Percentiles rank a stretch among this genome's conserved stretches.
Conservation (phyloP, 2,888 invertebrate genomes). For the Chloroclysta siterata region DNA sequence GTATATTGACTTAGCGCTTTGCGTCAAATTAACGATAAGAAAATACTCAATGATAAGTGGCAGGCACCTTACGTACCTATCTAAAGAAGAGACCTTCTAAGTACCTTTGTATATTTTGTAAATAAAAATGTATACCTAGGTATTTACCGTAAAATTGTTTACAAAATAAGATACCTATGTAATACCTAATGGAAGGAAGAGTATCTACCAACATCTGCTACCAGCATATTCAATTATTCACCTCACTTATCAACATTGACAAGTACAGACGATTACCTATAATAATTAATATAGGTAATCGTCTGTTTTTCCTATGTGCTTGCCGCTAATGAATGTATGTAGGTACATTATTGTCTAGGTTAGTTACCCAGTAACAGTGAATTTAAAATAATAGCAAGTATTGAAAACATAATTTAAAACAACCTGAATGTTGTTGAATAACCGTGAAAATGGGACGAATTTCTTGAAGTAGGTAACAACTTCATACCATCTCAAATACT, state of each 20-base stretch:
- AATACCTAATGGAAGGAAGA: too few species aligned
- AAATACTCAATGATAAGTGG: slow-evolving; percentile 4
- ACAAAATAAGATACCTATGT: neutral
- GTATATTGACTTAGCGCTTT: slow-evolving; percentile 8
- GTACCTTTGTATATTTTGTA: neutral
- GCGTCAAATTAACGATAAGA: slow-evolving; percentile 20
- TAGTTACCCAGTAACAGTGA: slow-evolving; percentile 8
- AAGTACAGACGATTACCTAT: too few species aligned
- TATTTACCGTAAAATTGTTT: too few species aligned
- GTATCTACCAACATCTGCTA: too few species aligned
- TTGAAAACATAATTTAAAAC: neutral
- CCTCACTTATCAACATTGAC: too few species aligned
- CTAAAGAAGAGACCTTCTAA: neutral
- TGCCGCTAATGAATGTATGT: neutral
- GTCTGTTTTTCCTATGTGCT: neutral
- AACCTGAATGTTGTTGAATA: slow-evolving; percentile 19
- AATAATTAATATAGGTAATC: too few species aligned
- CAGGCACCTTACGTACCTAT: neutral
- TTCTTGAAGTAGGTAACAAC: slow-evolving; percentile 27
- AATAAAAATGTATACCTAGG: neutral
- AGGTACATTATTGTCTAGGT: slow-evolving; percentile 21
- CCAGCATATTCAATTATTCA: too few species aligned
- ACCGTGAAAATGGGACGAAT: slow-evolving; percentile 34
- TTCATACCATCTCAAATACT: slow-evolving; percentile 45
- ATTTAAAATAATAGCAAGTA: too few species aligned